Evolutionary conservation across 92 coral and sea anemone species (phyloP).

Genomic region (Porites cylindrica): DNA sequence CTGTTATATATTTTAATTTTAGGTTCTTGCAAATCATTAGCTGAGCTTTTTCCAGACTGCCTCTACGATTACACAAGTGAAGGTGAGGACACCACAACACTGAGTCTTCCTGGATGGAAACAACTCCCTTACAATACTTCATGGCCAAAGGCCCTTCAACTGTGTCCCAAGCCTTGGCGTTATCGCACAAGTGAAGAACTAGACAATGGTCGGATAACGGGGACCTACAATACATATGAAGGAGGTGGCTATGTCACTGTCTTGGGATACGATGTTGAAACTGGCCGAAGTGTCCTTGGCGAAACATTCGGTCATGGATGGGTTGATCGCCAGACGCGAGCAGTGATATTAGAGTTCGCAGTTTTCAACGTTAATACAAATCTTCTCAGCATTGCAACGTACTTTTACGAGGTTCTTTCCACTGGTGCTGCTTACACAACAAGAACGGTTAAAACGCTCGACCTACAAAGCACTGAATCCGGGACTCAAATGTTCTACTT

Average conservation of each 20-base stretch:
- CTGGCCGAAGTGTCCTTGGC: constrained; percentile 24
- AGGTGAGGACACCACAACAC: constrained; percentile 9
- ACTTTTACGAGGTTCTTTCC: constrained; percentile 47
- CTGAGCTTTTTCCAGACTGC: constrained; percentile 21
- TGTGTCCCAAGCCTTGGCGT: constrained; percentile 64
- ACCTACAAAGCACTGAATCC: constrained; percentile 46
- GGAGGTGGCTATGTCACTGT: constrained; percentile 58
- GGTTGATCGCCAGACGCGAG: constrained; percentile 62
- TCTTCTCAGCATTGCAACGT: constrained; percentile 30
- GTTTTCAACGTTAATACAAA: constrained; percentile 58
- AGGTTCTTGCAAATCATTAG: constrained; percentile 64
- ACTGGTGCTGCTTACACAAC: constrained; percentile 42
- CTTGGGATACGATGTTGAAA: constrained; percentile 48
- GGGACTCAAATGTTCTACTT: constrained; percentile 42
- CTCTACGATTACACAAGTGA: constrained; percentile 18
- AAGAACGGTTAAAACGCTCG: constrained; percentile 37
- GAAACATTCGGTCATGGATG: constrained; percentile 35
- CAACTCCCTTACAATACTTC: constrained; percentile 26
- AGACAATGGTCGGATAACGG: constrained; percentile 5
- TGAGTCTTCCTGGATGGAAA: constrained; percentile 55
- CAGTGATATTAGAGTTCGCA: constrained; percentile 55
- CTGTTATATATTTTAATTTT: not conserved
- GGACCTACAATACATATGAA: constrained; percentile 24
- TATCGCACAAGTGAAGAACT: constrained; percentile 25
- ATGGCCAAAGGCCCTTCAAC: constrained; percentile 34